A percentile compares a stretch with the other conserved stretches of the same genome.
These are phyloP conservation scores for Scrobipalpa atriplicella DNA, from an alignment of 2,888 invertebrate genomes.

Conservation along the genomic window DNA sequence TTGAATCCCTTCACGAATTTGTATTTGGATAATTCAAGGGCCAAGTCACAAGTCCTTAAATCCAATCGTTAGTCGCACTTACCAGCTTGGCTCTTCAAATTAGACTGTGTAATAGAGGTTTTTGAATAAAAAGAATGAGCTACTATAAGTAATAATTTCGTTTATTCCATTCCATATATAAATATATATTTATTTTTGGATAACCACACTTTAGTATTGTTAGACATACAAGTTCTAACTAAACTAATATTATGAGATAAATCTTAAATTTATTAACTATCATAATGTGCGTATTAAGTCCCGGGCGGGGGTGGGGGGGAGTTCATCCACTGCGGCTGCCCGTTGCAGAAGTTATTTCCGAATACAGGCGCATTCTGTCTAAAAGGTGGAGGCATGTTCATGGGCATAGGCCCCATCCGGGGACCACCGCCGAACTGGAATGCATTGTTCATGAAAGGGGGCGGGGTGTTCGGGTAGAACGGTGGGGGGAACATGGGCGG, in stretches of 20 bases:
- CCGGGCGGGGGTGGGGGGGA: slow-evolving; percentile 66
- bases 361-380: slow-evolving; percentile 55
- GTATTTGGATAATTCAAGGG: too few species aligned
- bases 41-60: too few species aligned
- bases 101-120: not conserved
- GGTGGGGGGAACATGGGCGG: slow-evolving; percentile 48
- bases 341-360: slow-evolving; percentile 55
- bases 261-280: slow-evolving; percentile 38
- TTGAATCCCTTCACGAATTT: slow-evolving; percentile 39
- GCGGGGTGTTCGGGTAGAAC: slow-evolving; percentile 44
- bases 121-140: slow-evolving; percentile 34
- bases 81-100: too few species aligned
- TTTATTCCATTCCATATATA: slow-evolving; percentile 64
- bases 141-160: slow-evolving; percentile 44
- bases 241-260: slow-evolving; percentile 51
- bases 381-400: too few species aligned
- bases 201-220: slow-evolving; percentile 76
- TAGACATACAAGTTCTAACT: slow-evolving; percentile 55
- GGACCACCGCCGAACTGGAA: slow-evolving; percentile 60
- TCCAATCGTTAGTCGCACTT: too few species aligned
- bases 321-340: slow-evolving; percentile 60
- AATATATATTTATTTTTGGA: slow-evolving; percentile 79
- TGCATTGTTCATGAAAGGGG: slow-evolving; percentile 47
- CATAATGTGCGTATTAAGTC: slow-evolving; percentile 54
- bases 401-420: slow-evolving; percentile 47